Evolutionary conservation across 2,888 invertebrate species (phyloP), one percentile per base, ranked within the genome.

Genomic region (Panzeria rudis): DNA sequence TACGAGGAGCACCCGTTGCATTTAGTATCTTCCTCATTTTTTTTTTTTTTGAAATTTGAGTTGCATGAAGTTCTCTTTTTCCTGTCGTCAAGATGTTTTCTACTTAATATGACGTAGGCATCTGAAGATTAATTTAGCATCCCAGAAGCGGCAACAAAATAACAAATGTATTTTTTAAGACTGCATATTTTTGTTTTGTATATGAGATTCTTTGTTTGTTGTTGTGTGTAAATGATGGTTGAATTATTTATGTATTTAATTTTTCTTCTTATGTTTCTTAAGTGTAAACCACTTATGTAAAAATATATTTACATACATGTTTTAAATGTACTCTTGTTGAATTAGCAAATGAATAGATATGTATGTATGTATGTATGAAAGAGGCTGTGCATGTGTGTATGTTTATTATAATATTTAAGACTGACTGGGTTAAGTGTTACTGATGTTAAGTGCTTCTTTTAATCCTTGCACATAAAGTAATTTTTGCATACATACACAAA

Each of bases 341-440:
- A 52, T 59, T 35, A 59, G 35, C 9, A 35, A 17, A 59, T 17
- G 59, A 59, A 17, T 35, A 29, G 25, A 44, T 7, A 13, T 29
- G 29, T 9, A 41, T 41, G 15, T 56, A 17, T 15, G n/a, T 69
- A 72, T 13, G 15, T 61, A 11, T 59, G 15, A 78, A 73, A 20
- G 35, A 15, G 17, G 13, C 3, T 64, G n/a, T 23, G 15, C 15
- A 11, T 66, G 11, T 25, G 29, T 35, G 6, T 41, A 20, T 64
- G 20, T 20, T 9, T 20, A 8, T 66, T 54, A 52, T 85, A 83
- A 56, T 78, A 86, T 87, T 86, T 73, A 82, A 75, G 73, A 82
- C 86, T 87, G 86, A 88, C 88, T 88, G 86, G 88, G 88, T 88
- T 88, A 88, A 88, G 87, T 87, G 85, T 87, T 86, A 75, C 77